A percentile compares a stretch with the other conserved stretches of the same genome.
Conservation (phyloP, 1,140 invertebrate species). For the Conus betulinus region DNA sequence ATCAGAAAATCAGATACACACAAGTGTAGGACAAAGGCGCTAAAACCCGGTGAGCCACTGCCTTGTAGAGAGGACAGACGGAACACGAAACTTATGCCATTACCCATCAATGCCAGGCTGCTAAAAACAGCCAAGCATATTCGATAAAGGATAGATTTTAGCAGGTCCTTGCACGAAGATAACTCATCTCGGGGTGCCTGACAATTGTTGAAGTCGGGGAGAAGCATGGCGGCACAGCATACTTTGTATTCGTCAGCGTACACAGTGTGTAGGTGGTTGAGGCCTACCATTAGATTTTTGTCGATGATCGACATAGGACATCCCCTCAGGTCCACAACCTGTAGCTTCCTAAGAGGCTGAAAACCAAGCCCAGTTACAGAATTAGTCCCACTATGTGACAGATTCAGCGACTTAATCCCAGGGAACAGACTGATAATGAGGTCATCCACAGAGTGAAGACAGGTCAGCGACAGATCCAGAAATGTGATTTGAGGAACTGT, state of each 20-base stretch:
- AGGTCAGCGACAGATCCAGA: too few species aligned
- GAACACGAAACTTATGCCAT: conserved; percentile 44
- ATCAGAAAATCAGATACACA: conserved; percentile 61
- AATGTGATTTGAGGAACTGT: not conserved
- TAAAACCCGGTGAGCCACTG: conserved; percentile 40
- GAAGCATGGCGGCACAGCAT: conserved; percentile 43
- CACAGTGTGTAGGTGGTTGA: conserved; percentile 34
- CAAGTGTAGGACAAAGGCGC: conserved; percentile 53
- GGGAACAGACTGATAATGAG: not conserved
- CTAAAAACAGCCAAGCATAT: conserved; percentile 48
- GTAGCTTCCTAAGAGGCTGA: not conserved
- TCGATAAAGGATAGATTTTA: conserved; percentile 35
- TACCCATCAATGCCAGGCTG: conserved; percentile 43
- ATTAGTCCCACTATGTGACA: not conserved
- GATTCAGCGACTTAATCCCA: not conserved
- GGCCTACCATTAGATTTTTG: conserved; percentile 36
- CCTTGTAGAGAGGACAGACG: not conserved
- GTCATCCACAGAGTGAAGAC: not conserved
- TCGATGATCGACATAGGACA: conserved; percentile 30
- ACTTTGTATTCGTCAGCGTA: conserved; percentile 42
- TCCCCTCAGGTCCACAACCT: conserved; percentile 32
- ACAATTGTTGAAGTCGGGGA: conserved; percentile 39
- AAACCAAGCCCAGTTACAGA: conserved; percentile 18
- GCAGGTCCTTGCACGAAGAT: conserved; percentile 50
- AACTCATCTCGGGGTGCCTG: conserved; percentile 39